Percentiles rank a stretch among this genome's conserved stretches.
Evolutionary conservation across 2,888 invertebrate genomes (phyloP).

Genomic region (Petrolisthes cinctipes): DNA sequence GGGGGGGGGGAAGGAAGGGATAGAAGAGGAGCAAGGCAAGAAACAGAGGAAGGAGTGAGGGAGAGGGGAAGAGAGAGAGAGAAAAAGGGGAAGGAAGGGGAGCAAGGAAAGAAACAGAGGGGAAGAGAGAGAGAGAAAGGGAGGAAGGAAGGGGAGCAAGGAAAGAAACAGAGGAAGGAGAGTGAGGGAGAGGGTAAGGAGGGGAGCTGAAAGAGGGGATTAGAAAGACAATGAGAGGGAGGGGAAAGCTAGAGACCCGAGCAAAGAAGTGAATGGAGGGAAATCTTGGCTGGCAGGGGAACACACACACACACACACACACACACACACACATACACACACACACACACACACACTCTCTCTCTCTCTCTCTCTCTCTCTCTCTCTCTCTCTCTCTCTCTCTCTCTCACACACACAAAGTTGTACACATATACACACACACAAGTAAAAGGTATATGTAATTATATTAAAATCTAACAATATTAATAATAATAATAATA

Average conservation of each 20-base stretch:
- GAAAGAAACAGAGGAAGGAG: too few species aligned
- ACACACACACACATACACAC: not conserved
- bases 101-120: not conserved
- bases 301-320: too few species aligned
- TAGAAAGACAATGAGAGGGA: not conserved
- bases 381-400: too few species aligned
- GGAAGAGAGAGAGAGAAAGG: not conserved
- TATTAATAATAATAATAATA: too few species aligned
- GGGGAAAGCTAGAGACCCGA: too few species aligned
- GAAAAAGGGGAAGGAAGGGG: not conserved
- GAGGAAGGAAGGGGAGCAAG: too few species aligned
- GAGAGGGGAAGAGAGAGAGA: too few species aligned
- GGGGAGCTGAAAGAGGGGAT: not conserved
- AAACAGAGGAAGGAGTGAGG: too few species aligned
- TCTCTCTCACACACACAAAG: not conserved
- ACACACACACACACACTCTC: slow-evolving; percentile 1
- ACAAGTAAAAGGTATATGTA: not conserved
- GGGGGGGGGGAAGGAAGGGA: too few species aligned
- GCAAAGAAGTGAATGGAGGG: not conserved
- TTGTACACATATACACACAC: not conserved
- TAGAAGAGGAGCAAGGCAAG: too few species aligned
- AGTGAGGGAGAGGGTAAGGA: not conserved
- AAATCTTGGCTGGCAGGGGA: not conserved
- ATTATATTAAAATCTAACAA: too few species aligned
- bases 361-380: too few species aligned